phyloP scores from a whole-genome alignment of 2,113 vertebrate species.

The Burhinus bistriatus region DNA sequence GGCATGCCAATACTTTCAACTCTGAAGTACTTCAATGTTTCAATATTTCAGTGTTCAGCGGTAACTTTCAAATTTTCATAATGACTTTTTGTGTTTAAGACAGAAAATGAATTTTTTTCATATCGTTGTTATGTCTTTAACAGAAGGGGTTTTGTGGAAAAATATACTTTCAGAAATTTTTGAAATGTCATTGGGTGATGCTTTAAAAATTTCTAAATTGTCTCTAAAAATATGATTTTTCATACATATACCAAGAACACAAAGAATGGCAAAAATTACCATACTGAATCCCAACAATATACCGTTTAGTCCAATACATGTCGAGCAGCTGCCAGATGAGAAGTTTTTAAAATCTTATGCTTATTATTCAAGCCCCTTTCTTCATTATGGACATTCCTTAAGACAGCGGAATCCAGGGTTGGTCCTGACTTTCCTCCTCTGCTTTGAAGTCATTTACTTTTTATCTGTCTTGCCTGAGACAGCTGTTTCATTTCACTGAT shows the following conservation, averaged over 20 bases:
- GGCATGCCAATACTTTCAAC: neutral
- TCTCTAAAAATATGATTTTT: neutral
- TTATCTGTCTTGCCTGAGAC: conserved; percentile 80
- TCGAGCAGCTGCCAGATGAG: neutral
- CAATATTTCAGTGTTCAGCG: neutral
- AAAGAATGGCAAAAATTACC: neutral
- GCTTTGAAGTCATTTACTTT: conserved; percentile 79
- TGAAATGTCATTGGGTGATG: neutral
- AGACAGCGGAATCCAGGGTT: neutral
- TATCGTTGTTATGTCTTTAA: neutral
- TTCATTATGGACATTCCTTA: neutral
- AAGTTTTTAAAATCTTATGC: neutral
- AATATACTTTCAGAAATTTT: neutral
- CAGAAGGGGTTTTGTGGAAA: neutral
- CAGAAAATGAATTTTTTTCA: neutral
- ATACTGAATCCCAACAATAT: neutral
- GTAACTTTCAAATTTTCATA: neutral
- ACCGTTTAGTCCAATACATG: neutral
- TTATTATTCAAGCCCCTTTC: neutral
- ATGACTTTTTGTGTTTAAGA: neutral
- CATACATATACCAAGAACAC: neutral
- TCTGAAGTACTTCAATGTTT: neutral
- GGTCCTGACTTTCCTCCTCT: conserved; percentile 41
- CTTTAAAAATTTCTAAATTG: neutral
- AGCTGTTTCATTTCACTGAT: conserved; percentile 86